phyloP scores from a whole-genome alignment of 2,113 vertebrate species.

The Dasypus novemcinctus region DNA sequence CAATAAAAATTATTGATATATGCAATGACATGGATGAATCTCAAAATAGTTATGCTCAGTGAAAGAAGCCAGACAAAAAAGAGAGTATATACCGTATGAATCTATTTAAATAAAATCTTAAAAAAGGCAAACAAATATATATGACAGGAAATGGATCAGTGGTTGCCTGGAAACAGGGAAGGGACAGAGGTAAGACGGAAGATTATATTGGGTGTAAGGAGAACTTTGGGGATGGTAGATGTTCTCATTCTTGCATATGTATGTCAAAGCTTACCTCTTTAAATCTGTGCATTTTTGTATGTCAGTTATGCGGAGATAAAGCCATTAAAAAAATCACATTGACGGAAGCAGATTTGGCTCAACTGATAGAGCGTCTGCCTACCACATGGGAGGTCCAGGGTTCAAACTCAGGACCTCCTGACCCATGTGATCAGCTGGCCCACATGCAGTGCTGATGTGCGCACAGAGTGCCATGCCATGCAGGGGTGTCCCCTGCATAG shows the following conservation, averaged over 20 bases:
- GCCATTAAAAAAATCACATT: background rate
- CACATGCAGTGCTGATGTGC: no score
- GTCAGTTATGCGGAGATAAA: background rate
- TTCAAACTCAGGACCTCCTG: no score
- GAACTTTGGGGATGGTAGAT: background rate
- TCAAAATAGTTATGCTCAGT: background rate
- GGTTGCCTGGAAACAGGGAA: background rate
- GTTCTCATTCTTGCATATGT: background rate
- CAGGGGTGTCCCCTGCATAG: no score
- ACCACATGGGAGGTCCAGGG: no score
- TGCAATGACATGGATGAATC: background rate
- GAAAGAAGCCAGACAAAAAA: background rate
- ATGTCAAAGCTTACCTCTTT: background rate
- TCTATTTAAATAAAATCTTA: background rate
- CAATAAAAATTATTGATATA: background rate
- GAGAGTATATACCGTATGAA: background rate
- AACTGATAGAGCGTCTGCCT: no score
- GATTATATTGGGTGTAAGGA: rapidly evolving
- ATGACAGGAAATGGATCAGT: background rate
- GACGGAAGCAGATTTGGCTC: no score
- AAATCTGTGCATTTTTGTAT: background rate
- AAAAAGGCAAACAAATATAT: background rate
- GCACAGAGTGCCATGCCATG: no score
- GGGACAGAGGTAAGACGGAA: background rate
- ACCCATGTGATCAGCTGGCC: no score